Evolutionary conservation across 2,113 vertebrate genomes (phyloP).

Genomic region (Anolis sagrei): DNA sequence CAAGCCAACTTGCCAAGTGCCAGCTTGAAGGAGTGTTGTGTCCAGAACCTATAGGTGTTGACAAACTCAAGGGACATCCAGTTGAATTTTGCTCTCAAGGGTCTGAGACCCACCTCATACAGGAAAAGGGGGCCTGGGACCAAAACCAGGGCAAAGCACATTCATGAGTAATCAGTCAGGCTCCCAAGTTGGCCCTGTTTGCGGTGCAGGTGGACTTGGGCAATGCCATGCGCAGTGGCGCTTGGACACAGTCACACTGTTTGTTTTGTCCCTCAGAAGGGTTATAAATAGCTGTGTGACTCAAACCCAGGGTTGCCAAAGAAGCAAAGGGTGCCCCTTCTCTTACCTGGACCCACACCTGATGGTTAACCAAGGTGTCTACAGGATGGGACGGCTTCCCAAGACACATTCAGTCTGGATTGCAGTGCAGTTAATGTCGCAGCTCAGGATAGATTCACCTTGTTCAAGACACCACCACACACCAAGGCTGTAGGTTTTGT

Average conservation of each 20-base stretch:
- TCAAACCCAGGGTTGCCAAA: fast-evolving
- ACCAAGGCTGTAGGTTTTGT: too few relatives aligned
- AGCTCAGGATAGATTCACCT: too few relatives aligned
- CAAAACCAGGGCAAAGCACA: background rate
- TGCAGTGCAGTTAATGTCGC: too few relatives aligned
- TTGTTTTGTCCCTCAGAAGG: conserved; percentile 52
- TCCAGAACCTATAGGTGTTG: fast-evolving
- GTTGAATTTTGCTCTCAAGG: background rate
- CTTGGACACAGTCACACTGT: background rate
- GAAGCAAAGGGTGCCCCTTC: fast-evolving
- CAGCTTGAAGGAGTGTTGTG: background rate
- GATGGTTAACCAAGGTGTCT: too few relatives aligned
- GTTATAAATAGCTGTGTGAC: conserved; percentile 43
- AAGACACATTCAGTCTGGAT: too few relatives aligned
- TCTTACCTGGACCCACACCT: background rate
- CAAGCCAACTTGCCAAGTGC: background rate
- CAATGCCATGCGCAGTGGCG: background rate
- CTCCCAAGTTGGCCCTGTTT: background rate
- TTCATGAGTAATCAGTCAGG: background rate
- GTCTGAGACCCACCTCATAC: too few relatives aligned
- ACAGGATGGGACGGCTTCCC: too few relatives aligned
- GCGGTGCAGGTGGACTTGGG: too few relatives aligned
- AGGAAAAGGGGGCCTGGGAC: background rate
- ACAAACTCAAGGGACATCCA: background rate
- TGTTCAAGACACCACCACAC: too few relatives aligned